phyloP scores from a whole-genome alignment of 2,797 vertebrate genomes.

The Masticophis lateralis region DNA sequence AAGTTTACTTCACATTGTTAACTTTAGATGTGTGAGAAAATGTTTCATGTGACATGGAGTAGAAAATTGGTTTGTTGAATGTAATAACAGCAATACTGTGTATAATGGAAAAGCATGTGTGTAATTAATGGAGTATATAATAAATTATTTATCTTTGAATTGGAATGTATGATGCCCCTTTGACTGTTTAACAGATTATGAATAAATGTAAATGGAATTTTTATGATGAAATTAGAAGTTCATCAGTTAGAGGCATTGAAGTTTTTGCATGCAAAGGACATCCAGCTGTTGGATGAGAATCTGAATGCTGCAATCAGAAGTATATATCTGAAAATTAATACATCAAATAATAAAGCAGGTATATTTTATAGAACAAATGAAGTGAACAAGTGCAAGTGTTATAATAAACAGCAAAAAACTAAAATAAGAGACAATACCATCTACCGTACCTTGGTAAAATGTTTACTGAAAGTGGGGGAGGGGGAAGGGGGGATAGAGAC shows the following conservation, averaged over 20 bases:
- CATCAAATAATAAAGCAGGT: neutral
- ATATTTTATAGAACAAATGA: neutral
- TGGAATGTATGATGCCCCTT: neutral
- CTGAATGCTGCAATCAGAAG: neutral
- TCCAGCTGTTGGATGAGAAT: neutral
- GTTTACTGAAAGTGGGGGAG: neutral
- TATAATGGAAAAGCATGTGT: neutral
- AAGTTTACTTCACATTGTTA: neutral
- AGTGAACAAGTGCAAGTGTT: neutral
- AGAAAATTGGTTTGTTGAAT: neutral
- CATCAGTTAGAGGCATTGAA: neutral
- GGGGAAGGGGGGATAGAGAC: neutral
- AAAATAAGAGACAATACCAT: neutral
- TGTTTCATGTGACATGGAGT: neutral
- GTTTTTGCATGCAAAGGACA: neutral
- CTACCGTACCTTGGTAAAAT: neutral
- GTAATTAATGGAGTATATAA: neutral
- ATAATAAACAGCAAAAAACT: neutral
- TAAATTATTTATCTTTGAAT: neutral
- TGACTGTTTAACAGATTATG: neutral
- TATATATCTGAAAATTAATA: neutral
- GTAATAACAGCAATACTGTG: neutral
- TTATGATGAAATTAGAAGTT: neutral
- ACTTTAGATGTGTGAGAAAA: neutral
- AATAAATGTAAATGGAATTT: neutral